phyloP scores from a whole-genome alignment of 2,888 invertebrate genomes.

The Dolichomitus sp. region DNA sequence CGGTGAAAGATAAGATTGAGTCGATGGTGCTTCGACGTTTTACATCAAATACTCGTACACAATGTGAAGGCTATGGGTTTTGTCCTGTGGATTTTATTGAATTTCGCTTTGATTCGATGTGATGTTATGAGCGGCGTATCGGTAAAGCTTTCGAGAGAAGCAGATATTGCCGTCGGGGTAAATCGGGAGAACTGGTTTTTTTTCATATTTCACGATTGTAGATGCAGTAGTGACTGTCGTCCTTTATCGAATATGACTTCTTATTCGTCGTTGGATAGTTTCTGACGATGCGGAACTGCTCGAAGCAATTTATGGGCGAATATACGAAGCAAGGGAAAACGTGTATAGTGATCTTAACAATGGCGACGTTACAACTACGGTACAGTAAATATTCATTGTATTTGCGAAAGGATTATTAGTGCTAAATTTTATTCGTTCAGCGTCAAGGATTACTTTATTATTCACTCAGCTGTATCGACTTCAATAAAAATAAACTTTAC shows the following conservation, averaged over 20 bases:
- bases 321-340: neutral
- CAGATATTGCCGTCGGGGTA: conserved; percentile 28
- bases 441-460: too few species aligned
- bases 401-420: neutral
- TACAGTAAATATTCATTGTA: neutral
- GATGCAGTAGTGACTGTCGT: neutral
- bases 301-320: neutral
- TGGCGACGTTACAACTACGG: neutral
- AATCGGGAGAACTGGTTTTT: conserved; percentile 25
- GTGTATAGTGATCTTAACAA: neutral
- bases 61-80: neutral
- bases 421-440: neutral
- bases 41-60: neutral
- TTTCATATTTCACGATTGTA: neutral
- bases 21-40: conserved; percentile 9
- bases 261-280: neutral
- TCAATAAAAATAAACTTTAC: too few species aligned
- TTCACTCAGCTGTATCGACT: too few species aligned
- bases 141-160: conserved; percentile 20
- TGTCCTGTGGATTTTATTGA: conserved; percentile 28
- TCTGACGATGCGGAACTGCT: neutral
- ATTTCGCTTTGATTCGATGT: conserved; percentile 39
- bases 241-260: conserved; percentile 4
- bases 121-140: neutral
- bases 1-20: neutral